Evolutionary conservation across 2,888 invertebrate genomes (phyloP), one percentile per base, ranked within the genome.

Genomic region (Drosophila infuscata): DNA sequence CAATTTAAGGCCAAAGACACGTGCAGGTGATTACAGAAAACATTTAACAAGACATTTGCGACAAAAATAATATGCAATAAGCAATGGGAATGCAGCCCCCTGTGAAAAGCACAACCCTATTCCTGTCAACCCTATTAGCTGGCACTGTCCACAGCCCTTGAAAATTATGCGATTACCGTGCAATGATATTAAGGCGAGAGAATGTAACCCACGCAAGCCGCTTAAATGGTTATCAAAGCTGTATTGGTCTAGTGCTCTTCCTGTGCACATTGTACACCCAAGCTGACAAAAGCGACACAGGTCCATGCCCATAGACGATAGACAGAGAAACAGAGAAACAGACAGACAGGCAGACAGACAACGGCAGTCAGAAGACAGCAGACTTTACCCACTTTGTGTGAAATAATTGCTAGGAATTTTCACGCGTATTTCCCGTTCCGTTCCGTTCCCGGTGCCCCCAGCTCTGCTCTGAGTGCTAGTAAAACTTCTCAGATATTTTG

Each of bases 391-490:
- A 85, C 88, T 89, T 89, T 88, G 78, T 88, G 83, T 76, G 81
- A 80, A 86, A 88, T 89, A 91, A 89, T 89, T 91, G 90, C 90
- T 80, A 73, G 91, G 89, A 83, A 89, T 89, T 90, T 91, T 81
- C 89, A 84, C 89, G 91, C 87, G 83, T 82, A 91, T 91, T 83
- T 89, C 90, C 91, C 75, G 66, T 75, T 74, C 73, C 75, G 66
- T 75, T 74, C 73, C 79, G 74, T 60, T 76, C 56, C 51, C 32
- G 32, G 33, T 64, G 48, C 25, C 29, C 54, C 2, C 36, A 32
- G 25, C 52, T 25, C 11, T 25, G 56, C 11, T 5, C 41, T 12
- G 81, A 49, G 63, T 61, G 71, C 71, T 68, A 73, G 68, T 71
- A 71, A 82, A 83, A 82, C 76, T 87, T 73, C 82, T 60, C 57